These are phyloP conservation scores for Temnopleurus reevesii DNA, from an alignment of 53 echinoderm and acorn worm species.

Conservation along the genomic window DNA sequence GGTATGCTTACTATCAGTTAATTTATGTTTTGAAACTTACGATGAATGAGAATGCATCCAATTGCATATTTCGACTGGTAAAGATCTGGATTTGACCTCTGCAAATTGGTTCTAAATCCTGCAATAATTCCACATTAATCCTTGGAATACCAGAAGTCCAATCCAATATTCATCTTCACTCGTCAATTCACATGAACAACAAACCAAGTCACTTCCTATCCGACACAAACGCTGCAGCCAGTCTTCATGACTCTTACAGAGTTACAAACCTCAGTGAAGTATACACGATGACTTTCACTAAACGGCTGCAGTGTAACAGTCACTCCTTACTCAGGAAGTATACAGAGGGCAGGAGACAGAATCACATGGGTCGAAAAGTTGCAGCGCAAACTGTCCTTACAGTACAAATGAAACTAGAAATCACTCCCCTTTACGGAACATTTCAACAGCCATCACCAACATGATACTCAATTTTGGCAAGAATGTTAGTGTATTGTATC, in stretches of 20 bases:
- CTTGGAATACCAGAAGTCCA: not conserved
- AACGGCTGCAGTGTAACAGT: not conserved
- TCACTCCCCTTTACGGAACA: not conserved
- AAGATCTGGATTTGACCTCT: too few relatives aligned
- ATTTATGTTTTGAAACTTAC: too few relatives aligned
- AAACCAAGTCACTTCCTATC: not conserved
- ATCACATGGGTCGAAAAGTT: not conserved
- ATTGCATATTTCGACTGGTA: too few relatives aligned
- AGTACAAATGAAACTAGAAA: not conserved
- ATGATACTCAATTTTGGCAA: too few relatives aligned
- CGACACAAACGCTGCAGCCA: not conserved
- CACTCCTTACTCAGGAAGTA: slow-evolving; percentile 19
- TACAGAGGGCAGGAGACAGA: not conserved
- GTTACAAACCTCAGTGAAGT: not conserved
- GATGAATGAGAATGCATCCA: too few relatives aligned
- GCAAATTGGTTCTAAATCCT: not conserved
- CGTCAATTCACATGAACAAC: not conserved
- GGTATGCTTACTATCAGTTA: too few relatives aligned
- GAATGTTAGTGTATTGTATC: too few relatives aligned
- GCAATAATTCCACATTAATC: slow-evolving; percentile 12
- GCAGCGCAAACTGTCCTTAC: not conserved
- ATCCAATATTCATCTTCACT: not conserved
- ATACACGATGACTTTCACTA: not conserved
- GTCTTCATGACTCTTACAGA: not conserved
- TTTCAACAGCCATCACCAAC: not conserved